Evolutionary conservation across 2,113 vertebrate species (phyloP), one percentile per base, ranked within the genome.

Genomic region (Pundamilia nyererei): DNA sequence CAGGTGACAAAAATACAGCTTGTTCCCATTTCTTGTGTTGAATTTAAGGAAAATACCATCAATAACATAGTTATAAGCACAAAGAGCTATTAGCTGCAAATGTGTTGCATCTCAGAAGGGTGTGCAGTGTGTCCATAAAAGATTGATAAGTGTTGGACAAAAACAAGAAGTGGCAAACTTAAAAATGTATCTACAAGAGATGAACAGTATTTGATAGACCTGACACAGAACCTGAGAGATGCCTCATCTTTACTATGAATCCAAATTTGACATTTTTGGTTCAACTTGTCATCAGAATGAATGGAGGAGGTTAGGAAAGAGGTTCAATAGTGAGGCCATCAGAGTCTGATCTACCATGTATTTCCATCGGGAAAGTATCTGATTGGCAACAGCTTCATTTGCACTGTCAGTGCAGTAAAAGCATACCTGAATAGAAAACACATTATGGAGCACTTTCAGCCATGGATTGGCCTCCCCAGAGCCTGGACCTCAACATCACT

Each of bases 401-500:
- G 19, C 65, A 70, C 35, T 42, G 35, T 6, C 65, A 24, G 35
- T 70, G 65, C 35, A 70, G 35, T 70, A 70, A 70, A 70, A 70
- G 35, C 35, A 70, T 42, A 24, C 38, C 0, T 26, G 38, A 24
- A 70, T 70, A 42, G 65, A 26, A 42, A 70, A 72, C 12, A 40
- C 35, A 42, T 13, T 26, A 15, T 70, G n/a, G 38, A 70, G 12
- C 65, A 72, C 38, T 45, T 15, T 72, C 13, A 4, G 38, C 38
- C 21, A 42, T 72, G 65, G 7, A 72, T 26, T 72, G 65, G n/a
- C 13, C 7, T 42, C n/a, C n/a, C 35, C 38, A 70, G 65, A 70
- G 35, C 38, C 35, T 14, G 35, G 38, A 42, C 35, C 65, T 70
- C 13, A 70, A 42, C n/a, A 70, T 70, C 1, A 2, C n/a, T 75